Conservation (phyloP, 2,888 invertebrate genomes). For the Pinctada fucata region DNA sequence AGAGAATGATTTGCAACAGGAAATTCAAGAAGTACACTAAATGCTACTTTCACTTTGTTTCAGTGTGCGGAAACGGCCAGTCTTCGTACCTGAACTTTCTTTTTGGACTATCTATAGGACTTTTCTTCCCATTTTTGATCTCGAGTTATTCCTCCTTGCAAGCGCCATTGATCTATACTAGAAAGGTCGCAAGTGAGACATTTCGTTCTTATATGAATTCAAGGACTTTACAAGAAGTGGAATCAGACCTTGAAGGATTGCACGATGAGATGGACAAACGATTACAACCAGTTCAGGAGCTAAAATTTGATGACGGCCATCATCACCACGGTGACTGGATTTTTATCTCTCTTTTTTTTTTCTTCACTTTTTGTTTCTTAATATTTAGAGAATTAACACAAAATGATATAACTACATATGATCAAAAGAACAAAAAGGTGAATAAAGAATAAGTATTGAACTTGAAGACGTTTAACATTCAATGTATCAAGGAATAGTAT, state of each 20-base stretch:
- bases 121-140: conserved; percentile 42
- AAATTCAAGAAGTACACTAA: too few relatives aligned
- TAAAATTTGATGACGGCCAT: conserved; percentile 30
- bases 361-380: too few relatives aligned
- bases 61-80: conserved; percentile 33
- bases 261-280: conserved; percentile 29
- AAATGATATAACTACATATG: too few relatives aligned
- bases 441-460: too few relatives aligned
- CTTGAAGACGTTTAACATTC: too few relatives aligned
- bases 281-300: conserved; percentile 1
- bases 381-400: too few relatives aligned
- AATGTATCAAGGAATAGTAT: too few relatives aligned
- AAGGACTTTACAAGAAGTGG: conserved; percentile 10
- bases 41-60: too few relatives aligned
- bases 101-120: conserved; percentile 48
- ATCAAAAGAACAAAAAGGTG: too few relatives aligned
- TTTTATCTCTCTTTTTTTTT: not conserved
- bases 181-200: too few relatives aligned
- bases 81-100: conserved; percentile 45
- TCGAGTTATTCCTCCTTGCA: conserved; percentile 22
- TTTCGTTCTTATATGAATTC: conserved; percentile 6
- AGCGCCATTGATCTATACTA: conserved; percentile 1
- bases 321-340: conserved; percentile 21
- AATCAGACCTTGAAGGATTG: not conserved
- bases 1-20: too few relatives aligned